A percentile compares a stretch with the other conserved stretches of the same genome.
These are phyloP conservation scores for Thryonomys swinderianus DNA, from an alignment of 2,113 vertebrate species.

Conservation along the genomic window DNA sequence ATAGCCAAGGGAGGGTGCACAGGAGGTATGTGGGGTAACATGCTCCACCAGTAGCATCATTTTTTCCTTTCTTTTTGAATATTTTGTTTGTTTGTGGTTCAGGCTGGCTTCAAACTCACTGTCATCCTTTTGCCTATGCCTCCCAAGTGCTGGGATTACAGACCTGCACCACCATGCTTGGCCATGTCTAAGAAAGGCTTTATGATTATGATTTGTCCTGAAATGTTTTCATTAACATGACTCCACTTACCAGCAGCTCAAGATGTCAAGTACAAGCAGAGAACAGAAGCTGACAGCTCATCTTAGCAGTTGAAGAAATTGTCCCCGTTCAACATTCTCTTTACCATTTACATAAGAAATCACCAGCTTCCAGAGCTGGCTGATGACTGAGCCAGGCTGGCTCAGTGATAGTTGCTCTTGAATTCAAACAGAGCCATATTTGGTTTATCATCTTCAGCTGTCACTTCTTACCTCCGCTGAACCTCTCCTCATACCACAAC, in stretches of 20 bases:
- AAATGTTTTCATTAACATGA: constrained; percentile 39
- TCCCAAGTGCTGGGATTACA: no score
- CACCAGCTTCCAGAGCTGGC: not conserved
- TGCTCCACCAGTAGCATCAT: not conserved
- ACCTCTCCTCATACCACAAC: constrained; percentile 46
- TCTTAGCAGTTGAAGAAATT: not conserved
- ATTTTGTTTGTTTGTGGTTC: no score
- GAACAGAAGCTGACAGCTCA: not conserved
- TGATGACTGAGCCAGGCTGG: not conserved
- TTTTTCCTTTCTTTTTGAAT: not conserved
- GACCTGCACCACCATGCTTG: no score
- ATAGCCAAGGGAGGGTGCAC: not conserved
- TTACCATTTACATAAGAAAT: constrained; percentile 37
- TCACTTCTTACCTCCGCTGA: constrained; percentile 56
- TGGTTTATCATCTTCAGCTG: constrained; percentile 19
- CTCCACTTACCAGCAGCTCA: constrained; percentile 14
- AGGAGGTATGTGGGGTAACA: not conserved
- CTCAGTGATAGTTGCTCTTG: not conserved
- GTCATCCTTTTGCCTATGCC: no score
- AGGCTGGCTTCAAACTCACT: no score
- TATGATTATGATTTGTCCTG: not conserved
- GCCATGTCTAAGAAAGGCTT: not conserved
- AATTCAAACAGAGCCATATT: constrained; percentile 38
- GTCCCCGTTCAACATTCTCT: not conserved
- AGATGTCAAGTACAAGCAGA: constrained; percentile 43